Percentiles rank a stretch among this genome's conserved stretches.
Evolutionary conservation across 2,888 invertebrate genomes (phyloP).

Genomic region (Celastrina argiolus): DNA sequence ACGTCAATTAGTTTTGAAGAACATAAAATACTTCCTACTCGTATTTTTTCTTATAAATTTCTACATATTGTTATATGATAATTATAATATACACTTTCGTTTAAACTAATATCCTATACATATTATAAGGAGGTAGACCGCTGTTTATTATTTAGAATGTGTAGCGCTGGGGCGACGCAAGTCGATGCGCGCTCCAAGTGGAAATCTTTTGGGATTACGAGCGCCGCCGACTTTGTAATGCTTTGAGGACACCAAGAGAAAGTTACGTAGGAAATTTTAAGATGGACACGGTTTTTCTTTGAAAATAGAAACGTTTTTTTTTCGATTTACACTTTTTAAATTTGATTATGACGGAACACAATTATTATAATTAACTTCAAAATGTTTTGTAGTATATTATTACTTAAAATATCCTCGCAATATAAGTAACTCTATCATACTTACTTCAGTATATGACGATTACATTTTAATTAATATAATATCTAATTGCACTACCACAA

Average conservation of each 20-base stretch:
- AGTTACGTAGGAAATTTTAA: slow-evolving; percentile 8
- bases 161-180: slow-evolving; percentile 69
- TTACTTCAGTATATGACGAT: too few relatives aligned
- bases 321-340: neutral
- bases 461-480: too few relatives aligned
- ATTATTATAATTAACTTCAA: too few relatives aligned
- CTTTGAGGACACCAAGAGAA: slow-evolving; percentile 41
- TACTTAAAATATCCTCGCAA: too few relatives aligned
- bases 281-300: neutral
- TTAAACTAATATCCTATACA: slow-evolving; percentile 3
- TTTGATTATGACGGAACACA: too few relatives aligned
- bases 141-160: slow-evolving; percentile 80
- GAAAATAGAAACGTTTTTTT: too few relatives aligned
- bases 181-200: slow-evolving; percentile 78
- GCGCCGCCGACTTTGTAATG: slow-evolving; percentile 57
- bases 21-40: neutral
- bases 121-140: slow-evolving; percentile 34
- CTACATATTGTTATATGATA: neutral
- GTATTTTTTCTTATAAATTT: neutral
- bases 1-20: neutral
- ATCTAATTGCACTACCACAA: too few relatives aligned
- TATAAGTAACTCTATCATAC: too few relatives aligned
- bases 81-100: neutral
- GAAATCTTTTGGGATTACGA: slow-evolving; percentile 78
- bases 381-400: too few relatives aligned